Evolutionary conservation across 2,113 vertebrate species (phyloP).

Genomic region (Naja naja): DNA sequence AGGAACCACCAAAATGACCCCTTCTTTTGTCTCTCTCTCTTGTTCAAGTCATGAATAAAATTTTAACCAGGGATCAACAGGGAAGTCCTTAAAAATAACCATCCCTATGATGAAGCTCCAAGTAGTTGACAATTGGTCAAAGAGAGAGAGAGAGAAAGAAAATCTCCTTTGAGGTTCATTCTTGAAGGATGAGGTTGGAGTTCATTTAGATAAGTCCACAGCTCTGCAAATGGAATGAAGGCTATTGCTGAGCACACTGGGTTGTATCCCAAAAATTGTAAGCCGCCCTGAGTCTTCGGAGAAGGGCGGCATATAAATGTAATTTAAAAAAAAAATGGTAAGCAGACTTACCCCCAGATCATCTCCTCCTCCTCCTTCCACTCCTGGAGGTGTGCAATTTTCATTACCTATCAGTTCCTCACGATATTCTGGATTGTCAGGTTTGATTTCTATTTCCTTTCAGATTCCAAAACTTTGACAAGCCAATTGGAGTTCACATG

Average conservation of each 20-base stretch:
- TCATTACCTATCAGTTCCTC: slow-evolving; percentile 64
- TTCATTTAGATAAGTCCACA: slow-evolving; percentile 55
- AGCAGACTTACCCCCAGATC: slow-evolving; percentile 58
- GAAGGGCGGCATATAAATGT: too few relatives aligned
- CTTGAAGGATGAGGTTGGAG: slow-evolving; percentile 42
- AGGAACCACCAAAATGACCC: not conserved
- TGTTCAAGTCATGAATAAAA: slow-evolving; percentile 21
- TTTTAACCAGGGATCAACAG: slow-evolving; percentile 28
- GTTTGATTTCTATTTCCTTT: slow-evolving; percentile 71
- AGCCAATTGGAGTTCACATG: slow-evolving; percentile 66
- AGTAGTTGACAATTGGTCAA: too few relatives aligned
- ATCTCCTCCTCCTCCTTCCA: slow-evolving; percentile 3
- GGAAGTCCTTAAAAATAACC: slow-evolving; percentile 12
- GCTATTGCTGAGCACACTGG: too few relatives aligned
- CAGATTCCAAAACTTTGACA: slow-evolving; percentile 69
- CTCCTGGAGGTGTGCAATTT: slow-evolving; percentile 62
- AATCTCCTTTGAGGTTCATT: not conserved
- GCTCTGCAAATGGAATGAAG: not conserved
- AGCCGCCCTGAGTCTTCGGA: too few relatives aligned
- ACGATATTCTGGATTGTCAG: slow-evolving; percentile 65
- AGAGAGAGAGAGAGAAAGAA: too few relatives aligned
- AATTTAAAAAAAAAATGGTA: too few relatives aligned
- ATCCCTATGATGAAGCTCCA: not conserved
- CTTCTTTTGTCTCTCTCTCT: not conserved
- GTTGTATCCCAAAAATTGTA: too few relatives aligned